Percentiles rank a stretch among this genome's conserved stretches.
Conservation (phyloP, 2,797 vertebrate species). For the Aulostomus chinensis region DNA sequence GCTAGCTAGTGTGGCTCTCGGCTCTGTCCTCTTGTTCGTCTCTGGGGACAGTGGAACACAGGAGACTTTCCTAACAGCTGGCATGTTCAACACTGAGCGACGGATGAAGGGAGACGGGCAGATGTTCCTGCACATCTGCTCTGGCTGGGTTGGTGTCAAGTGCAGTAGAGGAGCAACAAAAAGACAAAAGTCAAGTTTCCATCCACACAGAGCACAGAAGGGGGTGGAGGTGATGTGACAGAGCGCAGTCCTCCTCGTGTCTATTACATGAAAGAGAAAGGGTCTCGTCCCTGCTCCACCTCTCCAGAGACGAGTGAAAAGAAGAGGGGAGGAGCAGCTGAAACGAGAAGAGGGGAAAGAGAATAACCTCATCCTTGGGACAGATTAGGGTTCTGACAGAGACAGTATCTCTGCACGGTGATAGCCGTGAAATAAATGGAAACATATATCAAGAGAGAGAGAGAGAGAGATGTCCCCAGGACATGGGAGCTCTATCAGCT, state of each 20-base stretch:
- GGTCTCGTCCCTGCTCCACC: conserved; percentile 25
- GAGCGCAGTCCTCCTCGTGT: conserved; percentile 20
- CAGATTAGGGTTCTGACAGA: too few relatives aligned
- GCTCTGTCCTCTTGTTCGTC: too few relatives aligned
- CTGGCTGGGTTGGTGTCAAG: conserved; percentile 35
- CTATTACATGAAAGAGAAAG: conserved; percentile 48
- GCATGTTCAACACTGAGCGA: too few relatives aligned
- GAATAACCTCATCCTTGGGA: conserved; percentile 33
- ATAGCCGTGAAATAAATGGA: too few relatives aligned
- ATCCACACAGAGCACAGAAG: background rate
- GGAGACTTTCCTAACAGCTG: too few relatives aligned
- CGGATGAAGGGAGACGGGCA: conserved; percentile 37
- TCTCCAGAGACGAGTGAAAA: conserved; percentile 37
- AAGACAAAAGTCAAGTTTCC: background rate
- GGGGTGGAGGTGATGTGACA: conserved; percentile 1
- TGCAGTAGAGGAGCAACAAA: background rate
- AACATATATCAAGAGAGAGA: too few relatives aligned
- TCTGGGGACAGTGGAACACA: too few relatives aligned
- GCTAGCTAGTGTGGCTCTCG: too few relatives aligned
- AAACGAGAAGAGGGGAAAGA: conserved; percentile 14
- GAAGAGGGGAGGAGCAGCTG: conserved; percentile 23
- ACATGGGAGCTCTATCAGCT: too few relatives aligned
- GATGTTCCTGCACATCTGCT: conserved; percentile 51
- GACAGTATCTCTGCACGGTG: too few relatives aligned
- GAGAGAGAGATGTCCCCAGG: too few relatives aligned